A percentile compares a stretch with the other conserved stretches of the same genome.
Conservation (phyloP, 2,888 invertebrate species). For the Archaeoteleia sp. region DNA sequence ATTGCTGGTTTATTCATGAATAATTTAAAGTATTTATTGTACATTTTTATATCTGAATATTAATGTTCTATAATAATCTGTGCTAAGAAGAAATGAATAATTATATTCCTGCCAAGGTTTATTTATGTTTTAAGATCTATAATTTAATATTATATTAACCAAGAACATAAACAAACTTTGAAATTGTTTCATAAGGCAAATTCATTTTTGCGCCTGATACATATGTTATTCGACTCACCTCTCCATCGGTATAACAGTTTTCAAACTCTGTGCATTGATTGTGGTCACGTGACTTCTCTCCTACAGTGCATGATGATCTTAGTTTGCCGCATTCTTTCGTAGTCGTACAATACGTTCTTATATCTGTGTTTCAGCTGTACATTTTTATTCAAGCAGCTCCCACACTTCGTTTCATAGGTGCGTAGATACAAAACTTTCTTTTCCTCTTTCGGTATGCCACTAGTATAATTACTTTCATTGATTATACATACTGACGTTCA, state of each 20-base stretch:
- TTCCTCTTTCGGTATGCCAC: background rate
- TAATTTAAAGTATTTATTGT: too few relatives aligned
- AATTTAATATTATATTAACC: too few relatives aligned
- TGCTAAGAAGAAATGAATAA: too few relatives aligned
- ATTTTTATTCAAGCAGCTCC: conserved; percentile 9
- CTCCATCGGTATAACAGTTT: conserved; percentile 28
- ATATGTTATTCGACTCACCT: too few relatives aligned
- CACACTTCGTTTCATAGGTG: conserved; percentile 1
- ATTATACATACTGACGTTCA: background rate
- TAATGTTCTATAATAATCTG: too few relatives aligned
- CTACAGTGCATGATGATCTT: conserved; percentile 25
- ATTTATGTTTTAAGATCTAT: too few relatives aligned
- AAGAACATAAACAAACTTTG: background rate
- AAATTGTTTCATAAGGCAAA: background rate
- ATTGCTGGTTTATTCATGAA: too few relatives aligned
- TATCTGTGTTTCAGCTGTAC: conserved; percentile 4
- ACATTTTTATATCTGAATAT: too few relatives aligned
- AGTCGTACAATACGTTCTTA: conserved; percentile 6
- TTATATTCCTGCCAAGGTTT: too few relatives aligned
- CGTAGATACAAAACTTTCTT: background rate
- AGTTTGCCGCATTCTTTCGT: conserved; percentile 31
- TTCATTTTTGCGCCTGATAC: background rate
- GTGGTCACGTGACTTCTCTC: conserved; percentile 33
- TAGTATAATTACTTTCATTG: background rate
- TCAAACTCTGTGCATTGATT: conserved; percentile 18